A percentile compares a stretch with the other conserved stretches of the same genome.
Conservation (phyloP, 2,113 vertebrate species). For the Spilogale gracilis region DNA sequence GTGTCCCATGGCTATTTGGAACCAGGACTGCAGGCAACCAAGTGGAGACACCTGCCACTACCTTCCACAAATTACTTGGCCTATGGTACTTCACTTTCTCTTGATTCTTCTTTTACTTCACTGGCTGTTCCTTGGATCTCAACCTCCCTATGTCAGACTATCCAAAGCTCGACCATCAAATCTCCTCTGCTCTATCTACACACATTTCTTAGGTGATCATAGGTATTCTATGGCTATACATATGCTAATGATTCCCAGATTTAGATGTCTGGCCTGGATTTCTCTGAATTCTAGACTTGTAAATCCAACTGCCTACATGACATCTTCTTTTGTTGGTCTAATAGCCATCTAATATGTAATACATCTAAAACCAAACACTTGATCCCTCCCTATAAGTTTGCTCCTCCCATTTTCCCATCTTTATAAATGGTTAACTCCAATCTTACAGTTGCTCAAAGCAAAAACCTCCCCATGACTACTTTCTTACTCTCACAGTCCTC, state of each 20-base stretch:
- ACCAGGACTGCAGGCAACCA: not conserved
- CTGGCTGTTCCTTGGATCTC: not conserved
- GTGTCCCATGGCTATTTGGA: not conserved
- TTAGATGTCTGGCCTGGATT: slow-evolving; percentile 15
- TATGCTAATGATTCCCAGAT: slow-evolving; percentile 40
- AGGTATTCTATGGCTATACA: slow-evolving; percentile 2
- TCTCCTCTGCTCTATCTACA: slow-evolving; percentile 9
- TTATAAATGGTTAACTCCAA: slow-evolving; percentile 2
- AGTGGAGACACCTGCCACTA: not conserved
- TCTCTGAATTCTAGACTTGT: slow-evolving; percentile 34
- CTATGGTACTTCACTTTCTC: not conserved
- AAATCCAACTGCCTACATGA: not conserved
- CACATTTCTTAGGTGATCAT: slow-evolving; percentile 27
- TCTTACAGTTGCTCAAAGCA: not conserved
- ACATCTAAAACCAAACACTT: slow-evolving; percentile 16
- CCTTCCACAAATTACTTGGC: not conserved
- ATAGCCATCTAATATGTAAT: not conserved
- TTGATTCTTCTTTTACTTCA: not conserved
- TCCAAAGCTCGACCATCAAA: not conserved
- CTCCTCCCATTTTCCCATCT: slow-evolving; percentile 12
- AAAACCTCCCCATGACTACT: not conserved
- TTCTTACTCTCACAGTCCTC: slow-evolving; percentile 29
- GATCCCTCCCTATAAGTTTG: not conserved
- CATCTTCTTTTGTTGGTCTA: slow-evolving; percentile 24
- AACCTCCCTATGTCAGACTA: not conserved